Percentiles rank a stretch among this genome's conserved stretches.
These are phyloP conservation scores for Pachydiplax longipennis DNA, from an alignment of 2,888 invertebrate species.

Conservation along the genomic window DNA sequence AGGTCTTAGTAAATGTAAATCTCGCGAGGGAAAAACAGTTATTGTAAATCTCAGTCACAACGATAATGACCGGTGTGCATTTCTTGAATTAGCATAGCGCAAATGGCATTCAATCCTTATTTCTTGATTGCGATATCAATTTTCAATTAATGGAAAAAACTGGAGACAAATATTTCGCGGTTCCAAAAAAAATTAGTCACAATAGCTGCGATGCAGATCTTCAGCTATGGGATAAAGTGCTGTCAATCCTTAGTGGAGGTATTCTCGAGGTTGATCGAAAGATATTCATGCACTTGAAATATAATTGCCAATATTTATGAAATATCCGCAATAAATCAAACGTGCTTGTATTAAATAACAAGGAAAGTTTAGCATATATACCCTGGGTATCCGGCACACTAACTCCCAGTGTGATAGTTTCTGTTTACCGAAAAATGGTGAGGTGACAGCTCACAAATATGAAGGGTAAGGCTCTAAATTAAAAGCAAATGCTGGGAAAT, in stretches of 20 bases:
- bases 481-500: conserved; percentile 7
- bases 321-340: background rate
- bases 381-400: background rate
- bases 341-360: background rate
- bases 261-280: background rate
- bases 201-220: background rate
- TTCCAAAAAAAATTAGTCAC: background rate
- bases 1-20: background rate
- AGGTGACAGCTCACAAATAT: conserved; percentile 16
- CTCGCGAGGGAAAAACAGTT: background rate
- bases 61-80: background rate
- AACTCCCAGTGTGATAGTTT: background rate
- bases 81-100: background rate
- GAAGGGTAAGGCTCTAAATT: background rate
- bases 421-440: background rate
- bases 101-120: background rate
- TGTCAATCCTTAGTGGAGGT: background rate
- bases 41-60: background rate
- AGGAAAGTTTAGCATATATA: background rate
- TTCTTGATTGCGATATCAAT: background rate
- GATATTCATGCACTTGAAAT: background rate
- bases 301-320: background rate
- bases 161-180: background rate
- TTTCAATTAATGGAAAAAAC: background rate
- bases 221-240: background rate